Conservation (phyloP, 2,888 invertebrate species). For the Ornithoptera priamus region DNA sequence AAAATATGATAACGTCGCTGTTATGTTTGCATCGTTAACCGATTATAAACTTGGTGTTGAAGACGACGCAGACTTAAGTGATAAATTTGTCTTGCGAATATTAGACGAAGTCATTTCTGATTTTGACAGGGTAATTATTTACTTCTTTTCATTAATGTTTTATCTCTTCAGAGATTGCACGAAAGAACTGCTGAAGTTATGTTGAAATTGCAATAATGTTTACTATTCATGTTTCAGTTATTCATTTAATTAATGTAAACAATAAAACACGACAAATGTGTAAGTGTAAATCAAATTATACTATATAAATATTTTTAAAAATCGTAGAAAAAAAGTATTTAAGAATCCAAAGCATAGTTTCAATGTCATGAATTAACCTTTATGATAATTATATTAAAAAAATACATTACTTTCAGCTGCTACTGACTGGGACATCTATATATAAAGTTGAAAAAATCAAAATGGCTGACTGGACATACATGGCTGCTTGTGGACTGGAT, state of each 20-base stretch:
- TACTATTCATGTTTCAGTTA: too few relatives aligned
- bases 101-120: constrained; percentile 95
- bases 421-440: constrained; percentile 81
- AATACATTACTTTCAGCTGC: constrained; percentile 69
- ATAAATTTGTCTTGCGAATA: constrained; percentile 83
- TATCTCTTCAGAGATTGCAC: too few relatives aligned
- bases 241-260: too few relatives aligned
- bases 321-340: background rate
- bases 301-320: too few relatives aligned
- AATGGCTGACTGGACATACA: constrained; percentile 97
- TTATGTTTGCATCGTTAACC: constrained; percentile 97
- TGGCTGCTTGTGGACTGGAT: constrained; percentile 97
- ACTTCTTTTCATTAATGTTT: background rate
- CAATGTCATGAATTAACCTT: too few relatives aligned
- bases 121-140: constrained; percentile 88
- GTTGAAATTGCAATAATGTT: too few relatives aligned
- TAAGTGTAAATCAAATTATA: too few relatives aligned
- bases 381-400: too few relatives aligned
- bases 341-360: background rate
- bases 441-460: constrained; percentile 96
- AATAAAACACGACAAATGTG: too few relatives aligned
- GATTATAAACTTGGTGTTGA: constrained; percentile 87
- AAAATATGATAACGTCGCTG: constrained; percentile 92
- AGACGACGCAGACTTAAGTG: constrained; percentile 82
- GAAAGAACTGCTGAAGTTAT: too few relatives aligned